Base-by-base conservation (phyloP, 2,113 vertebrate species). In the Rhynchopsitta pachyrhyncha region DNA sequence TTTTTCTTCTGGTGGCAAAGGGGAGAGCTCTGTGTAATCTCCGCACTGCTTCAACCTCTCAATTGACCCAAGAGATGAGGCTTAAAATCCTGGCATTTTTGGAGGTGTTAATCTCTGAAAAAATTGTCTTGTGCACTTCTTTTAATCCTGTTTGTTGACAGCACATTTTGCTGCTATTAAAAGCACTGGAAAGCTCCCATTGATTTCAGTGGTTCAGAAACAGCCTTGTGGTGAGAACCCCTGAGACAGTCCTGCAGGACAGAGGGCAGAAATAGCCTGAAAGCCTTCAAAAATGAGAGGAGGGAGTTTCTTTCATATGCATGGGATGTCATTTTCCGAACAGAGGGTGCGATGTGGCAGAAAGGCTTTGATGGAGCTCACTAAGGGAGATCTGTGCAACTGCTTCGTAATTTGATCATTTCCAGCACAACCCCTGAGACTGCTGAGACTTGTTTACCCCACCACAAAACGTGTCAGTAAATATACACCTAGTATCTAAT, bases 31-130 rank as follows among this genome's bases (percentile, higher is more conserved):
- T 78, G n/a, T 49, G 28, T 73, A 82, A 70, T 31, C 22, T 89
- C 11, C 1, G 41, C 47, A 52, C 42, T 86, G 78, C 88, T 86
- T 76, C 0, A 0, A 85, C 0, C 0, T 76, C 77, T 90, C 0
- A 2, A 66, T 82, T 0, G 3, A 82, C 46, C 78, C 82, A 68
- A n/a, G 49, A 85, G 44, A 76, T 41, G 39, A 76, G 22, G 14
- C 59, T 85, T 89, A 69, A 87, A 95, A 91, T 84, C 47, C 37
- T 79, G 57, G 82, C 47, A 55, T 88, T 94, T 95, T 93, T 80
- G 93, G 93, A 93, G 60, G 81, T 78, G 64, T 60, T 93, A 86
- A 93, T 86, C 80, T 84, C 73, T n/a, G 42, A 81, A 86, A 50
- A 68, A 17, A 70, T 90, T 86, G 50, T 78, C 39, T 66, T 73